Evolutionary conservation across 2,113 vertebrate genomes (phyloP).

Genomic region (Thalassoma bifasciatum): DNA sequence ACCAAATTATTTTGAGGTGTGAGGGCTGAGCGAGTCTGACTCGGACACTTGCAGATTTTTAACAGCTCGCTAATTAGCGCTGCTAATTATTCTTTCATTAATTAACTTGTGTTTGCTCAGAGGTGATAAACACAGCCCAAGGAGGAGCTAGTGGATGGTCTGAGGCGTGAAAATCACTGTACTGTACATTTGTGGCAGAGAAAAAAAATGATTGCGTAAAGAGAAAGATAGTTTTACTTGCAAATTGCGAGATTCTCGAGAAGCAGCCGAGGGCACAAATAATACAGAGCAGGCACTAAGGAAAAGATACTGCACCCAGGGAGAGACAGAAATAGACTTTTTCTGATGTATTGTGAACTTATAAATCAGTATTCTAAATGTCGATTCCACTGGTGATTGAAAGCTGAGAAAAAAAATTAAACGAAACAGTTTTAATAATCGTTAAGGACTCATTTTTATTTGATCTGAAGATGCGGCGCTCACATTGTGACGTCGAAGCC

Average conservation of each 20-base stretch:
- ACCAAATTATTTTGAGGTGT: conserved; percentile 69
- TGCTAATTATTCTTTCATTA: conserved; percentile 59
- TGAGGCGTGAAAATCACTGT: conserved; percentile 32
- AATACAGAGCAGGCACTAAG: not conserved
- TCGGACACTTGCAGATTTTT: conserved; percentile 50
- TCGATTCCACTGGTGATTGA: not conserved
- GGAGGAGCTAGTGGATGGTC: conserved; percentile 26
- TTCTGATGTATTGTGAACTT: not conserved
- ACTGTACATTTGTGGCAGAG: conserved; percentile 8
- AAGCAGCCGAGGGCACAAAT: conserved; percentile 3
- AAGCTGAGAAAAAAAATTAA: not conserved
- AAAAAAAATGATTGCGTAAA: not conserved
- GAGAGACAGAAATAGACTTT: not conserved
- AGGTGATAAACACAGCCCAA: conserved; percentile 42
- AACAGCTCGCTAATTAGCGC: conserved; percentile 58
- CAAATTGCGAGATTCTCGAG: conserved; percentile 19
- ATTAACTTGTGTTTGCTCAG: conserved; percentile 52
- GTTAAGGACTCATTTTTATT: not conserved
- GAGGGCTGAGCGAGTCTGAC: conserved; percentile 50
- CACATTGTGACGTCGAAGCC: conserved; percentile 41
- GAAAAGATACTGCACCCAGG: conserved; percentile 1
- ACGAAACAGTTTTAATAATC: not conserved
- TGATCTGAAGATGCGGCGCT: conserved; percentile 33
- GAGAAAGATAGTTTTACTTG: conserved; percentile 8
- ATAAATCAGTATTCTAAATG: not conserved